Evolutionary conservation across 2,113 vertebrate genomes (phyloP).

Genomic region (Turnix velox): DNA sequence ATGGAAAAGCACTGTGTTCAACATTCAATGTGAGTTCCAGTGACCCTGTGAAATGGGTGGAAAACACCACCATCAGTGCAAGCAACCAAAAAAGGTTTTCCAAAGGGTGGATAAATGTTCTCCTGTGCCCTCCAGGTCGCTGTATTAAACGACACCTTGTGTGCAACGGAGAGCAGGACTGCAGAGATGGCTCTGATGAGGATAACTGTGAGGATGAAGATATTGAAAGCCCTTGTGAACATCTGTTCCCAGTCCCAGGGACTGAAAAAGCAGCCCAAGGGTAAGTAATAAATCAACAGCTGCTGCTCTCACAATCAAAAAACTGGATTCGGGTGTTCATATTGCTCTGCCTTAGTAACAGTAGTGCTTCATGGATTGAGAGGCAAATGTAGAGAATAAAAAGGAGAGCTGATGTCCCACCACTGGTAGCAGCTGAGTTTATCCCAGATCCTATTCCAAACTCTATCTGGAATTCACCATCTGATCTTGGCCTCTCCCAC

Average conservation of each 20-base stretch:
- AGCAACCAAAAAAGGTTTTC: background rate
- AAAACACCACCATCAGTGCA: background rate
- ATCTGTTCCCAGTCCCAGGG: constrained; percentile 80
- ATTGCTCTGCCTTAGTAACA: background rate
- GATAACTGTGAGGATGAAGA: constrained; percentile 64
- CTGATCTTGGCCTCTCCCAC: background rate
- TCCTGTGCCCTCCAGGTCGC: constrained; percentile 73
- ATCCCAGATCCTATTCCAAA: background rate
- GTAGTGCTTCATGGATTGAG: background rate
- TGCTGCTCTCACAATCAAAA: background rate
- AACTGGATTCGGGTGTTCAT: background rate
- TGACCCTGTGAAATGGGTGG: background rate
- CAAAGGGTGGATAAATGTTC: background rate
- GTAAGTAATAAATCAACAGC: constrained; percentile 66
- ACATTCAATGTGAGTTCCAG: background rate
- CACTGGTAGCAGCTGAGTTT: no score
- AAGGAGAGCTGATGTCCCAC: background rate
- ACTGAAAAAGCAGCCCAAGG: constrained; percentile 74
- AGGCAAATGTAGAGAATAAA: background rate
- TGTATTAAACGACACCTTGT: constrained; percentile 82
- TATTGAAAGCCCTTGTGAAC: constrained; percentile 69
- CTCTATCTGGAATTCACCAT: background rate
- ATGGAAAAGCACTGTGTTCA: fast-evolving
- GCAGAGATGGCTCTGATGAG: constrained; percentile 83
- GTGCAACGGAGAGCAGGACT: constrained; percentile 88